Base-by-base conservation (phyloP, 2,888 invertebrate genomes). In the Andrena praecox region DNA sequence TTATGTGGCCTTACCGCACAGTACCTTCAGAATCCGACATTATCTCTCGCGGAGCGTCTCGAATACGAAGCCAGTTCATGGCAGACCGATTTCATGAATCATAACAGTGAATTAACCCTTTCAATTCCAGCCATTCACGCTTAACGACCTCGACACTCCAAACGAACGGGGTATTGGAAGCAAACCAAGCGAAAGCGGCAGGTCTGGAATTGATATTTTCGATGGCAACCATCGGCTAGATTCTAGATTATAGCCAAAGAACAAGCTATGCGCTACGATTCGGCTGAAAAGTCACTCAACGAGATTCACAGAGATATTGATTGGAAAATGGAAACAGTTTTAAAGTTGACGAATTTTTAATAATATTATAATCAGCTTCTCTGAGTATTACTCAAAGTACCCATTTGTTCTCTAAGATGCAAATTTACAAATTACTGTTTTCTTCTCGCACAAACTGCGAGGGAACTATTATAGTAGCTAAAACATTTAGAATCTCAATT, bases 61-160 rank as follows among this genome's bases (percentile, higher is more conserved):
- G 73, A 71, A 74, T 80, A 71, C 52, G 70, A 77, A 74, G 50
- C 52, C 80, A 48, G 35, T 80, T 80, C 72, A 76, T 70, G 69
- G 29, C 54, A 72, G 72, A 80, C 80, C 73, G 77, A 80, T 70
- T 77, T 77, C 73, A 73, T 77, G 82, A 80, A 77, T 82, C 82
- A 66, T 77, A 68, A 81, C 83, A 63, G 50, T 74, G 81, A 81
- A 83, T 83, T 81, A 83, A 82, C 76, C 76, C 76, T 80, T 82
- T 76, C 73, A 64, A 73, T 73, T 74, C 69, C 62, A 56, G 7
- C 62, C 70, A 70, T 73, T 77, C 72, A 20, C 20, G 64, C 54
- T 76, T 76, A 80, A 80, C 76, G 54, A 56, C 20, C 29, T 59
- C 68, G 75, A 72, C 75, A 63, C 52, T 72, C 27, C 59, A 27